Percentiles rank a stretch among this genome's conserved stretches.
These are phyloP conservation scores for Cisticola juncidis DNA, from an alignment of 2,113 vertebrate genomes.

Conservation along the genomic window DNA sequence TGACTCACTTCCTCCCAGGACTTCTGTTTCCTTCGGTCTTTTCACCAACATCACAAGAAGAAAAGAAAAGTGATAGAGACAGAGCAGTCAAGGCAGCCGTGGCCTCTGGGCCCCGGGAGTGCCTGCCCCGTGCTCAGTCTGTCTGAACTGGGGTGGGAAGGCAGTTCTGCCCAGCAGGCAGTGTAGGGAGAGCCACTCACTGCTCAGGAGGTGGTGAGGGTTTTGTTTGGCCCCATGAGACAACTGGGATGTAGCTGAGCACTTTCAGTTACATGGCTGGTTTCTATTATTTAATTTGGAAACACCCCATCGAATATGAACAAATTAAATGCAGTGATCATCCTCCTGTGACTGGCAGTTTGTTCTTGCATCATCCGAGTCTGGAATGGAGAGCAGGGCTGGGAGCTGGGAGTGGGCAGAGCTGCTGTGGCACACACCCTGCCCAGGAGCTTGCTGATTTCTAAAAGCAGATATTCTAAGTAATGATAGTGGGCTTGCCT, in stretches of 20 bases:
- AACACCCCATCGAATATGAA: neutral
- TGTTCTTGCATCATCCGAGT: neutral
- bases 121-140: fast-evolving
- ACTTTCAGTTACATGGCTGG: neutral
- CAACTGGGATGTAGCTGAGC: neutral
- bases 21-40: constrained; percentile 25
- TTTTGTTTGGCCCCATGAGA: neutral
- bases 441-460: neutral
- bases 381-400: neutral
- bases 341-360: neutral
- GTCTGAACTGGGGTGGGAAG: neutral
- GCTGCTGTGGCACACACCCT: neutral
- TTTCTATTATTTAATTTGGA: neutral
- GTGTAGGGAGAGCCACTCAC: neutral
- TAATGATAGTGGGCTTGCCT: neutral
- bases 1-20: constrained; percentile 62
- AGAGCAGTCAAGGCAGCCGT: neutral
- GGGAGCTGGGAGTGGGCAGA: neutral
- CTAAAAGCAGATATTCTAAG: neutral
- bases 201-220: neutral
- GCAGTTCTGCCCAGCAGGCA: neutral
- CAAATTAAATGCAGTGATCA: neutral
- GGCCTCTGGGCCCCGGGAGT: neutral
- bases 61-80: neutral
- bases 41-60: neutral